These are phyloP conservation scores for Girardinus metallicus DNA, from an alignment of 2,797 vertebrate genomes.

Conservation along the genomic window DNA sequence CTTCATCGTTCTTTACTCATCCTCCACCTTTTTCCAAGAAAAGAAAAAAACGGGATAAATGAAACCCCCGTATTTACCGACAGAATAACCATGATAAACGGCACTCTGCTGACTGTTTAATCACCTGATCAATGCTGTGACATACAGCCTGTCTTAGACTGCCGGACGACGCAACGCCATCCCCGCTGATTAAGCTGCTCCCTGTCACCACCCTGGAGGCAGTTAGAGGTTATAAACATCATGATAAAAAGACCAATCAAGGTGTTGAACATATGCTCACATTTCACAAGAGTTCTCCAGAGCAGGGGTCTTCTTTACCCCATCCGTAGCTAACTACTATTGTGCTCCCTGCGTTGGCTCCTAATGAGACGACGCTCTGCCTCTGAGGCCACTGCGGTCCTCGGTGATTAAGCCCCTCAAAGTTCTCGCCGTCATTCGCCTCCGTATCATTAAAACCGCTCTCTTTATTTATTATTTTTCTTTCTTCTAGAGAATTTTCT, in stretches of 20 bases:
- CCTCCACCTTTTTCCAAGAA: neutral
- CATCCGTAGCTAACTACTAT: conserved; percentile 55
- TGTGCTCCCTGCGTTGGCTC: conserved; percentile 44
- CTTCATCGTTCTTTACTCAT: neutral
- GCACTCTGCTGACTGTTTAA: conserved; percentile 47
- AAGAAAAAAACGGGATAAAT: conserved; percentile 16
- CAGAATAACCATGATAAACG: conserved; percentile 44
- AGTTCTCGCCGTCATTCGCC: conserved; percentile 28
- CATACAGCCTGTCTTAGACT: conserved; percentile 31
- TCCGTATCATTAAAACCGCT: conserved; percentile 15
- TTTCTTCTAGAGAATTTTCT: conserved; percentile 5
- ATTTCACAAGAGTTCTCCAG: conserved; percentile 28
- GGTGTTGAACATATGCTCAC: conserved; percentile 12
- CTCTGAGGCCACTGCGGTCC: conserved; percentile 41
- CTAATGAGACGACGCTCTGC: conserved; percentile 59
- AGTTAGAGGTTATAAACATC: conserved; percentile 7
- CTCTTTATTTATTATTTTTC: neutral
- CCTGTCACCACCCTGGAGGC: neutral
- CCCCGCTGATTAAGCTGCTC: conserved; percentile 10
- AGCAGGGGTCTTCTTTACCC: conserved; percentile 15
- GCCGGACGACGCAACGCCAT: conserved; percentile 21
- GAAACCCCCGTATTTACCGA: conserved; percentile 38
- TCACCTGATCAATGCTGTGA: conserved; percentile 63
- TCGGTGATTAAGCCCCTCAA: conserved; percentile 51
- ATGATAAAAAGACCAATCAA: neutral